Evolutionary conservation across 2,888 invertebrate genomes (phyloP).

Genomic region (Dilophus febrilis): DNA sequence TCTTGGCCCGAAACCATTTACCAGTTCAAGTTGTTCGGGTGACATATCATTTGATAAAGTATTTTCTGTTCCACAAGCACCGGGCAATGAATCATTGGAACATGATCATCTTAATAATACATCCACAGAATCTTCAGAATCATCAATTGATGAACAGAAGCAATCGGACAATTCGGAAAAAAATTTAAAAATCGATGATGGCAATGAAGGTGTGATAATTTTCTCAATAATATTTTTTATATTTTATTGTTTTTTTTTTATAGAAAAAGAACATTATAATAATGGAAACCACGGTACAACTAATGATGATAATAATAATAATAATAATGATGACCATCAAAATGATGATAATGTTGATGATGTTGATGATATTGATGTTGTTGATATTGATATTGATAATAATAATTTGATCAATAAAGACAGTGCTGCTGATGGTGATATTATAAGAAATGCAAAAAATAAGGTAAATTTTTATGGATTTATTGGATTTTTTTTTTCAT

Average conservation of each 20-base stretch:
- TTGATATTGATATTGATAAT: too few species aligned
- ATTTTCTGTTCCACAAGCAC: constrained; percentile 61
- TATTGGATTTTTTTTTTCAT: too few species aligned
- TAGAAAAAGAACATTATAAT: constrained; percentile 29
- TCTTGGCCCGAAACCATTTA: constrained; percentile 72
- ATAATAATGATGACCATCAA: background rate
- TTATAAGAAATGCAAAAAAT: too few species aligned
- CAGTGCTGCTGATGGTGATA: too few species aligned
- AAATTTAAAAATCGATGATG: background rate
- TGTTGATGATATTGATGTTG: too few species aligned
- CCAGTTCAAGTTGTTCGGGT: constrained; percentile 52
- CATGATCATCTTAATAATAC: constrained; percentile 9
- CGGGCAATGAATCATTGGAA: constrained; percentile 22
- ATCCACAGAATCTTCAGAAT: constrained; percentile 22
- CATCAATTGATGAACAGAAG: constrained; percentile 21
- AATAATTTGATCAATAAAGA: too few species aligned
- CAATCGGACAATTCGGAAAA: background rate
- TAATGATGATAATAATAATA: background rate
- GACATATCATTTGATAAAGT: constrained; percentile 68
- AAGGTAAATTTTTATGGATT: too few species aligned
- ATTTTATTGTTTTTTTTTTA: background rate
- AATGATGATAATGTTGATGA: too few species aligned
- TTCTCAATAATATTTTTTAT: too few species aligned
- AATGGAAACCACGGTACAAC: constrained; percentile 18
- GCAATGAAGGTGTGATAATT: too few species aligned